Conservation (phyloP, 2,888 invertebrate species). For the Hipparchia semele region DNA sequence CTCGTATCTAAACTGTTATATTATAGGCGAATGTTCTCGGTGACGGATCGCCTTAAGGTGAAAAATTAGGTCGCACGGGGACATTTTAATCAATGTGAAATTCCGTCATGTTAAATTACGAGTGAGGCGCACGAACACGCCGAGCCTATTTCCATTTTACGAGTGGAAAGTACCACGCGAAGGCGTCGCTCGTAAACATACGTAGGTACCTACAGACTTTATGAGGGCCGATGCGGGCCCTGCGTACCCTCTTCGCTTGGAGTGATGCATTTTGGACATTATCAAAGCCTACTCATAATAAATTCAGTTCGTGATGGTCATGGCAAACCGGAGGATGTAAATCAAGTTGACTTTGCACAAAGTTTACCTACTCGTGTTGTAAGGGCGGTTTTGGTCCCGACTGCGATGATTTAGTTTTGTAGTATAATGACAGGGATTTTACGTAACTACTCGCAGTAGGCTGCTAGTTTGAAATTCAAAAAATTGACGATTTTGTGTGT, state of each 20-base stretch:
- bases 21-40: no score
- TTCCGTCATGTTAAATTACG: constrained; percentile 27
- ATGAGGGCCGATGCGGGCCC: constrained; percentile 50
- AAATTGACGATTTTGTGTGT: no score
- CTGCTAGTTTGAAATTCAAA: no score
- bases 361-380: constrained; percentile 18
- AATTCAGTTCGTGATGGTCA: constrained; percentile 39
- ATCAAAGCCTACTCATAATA: constrained; percentile 44
- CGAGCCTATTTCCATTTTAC: constrained; percentile 65
- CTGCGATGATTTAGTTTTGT: not conserved
- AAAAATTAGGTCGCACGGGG: constrained; percentile 4
- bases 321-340: constrained; percentile 32
- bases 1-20: no score
- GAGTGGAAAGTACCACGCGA: constrained; percentile 52
- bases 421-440: no score
- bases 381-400: constrained; percentile 17
- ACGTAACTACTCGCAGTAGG: no score
- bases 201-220: constrained; percentile 47
- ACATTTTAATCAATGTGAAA: constrained; percentile 24
- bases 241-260: constrained; percentile 39
- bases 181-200: constrained; percentile 62
- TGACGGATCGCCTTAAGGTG: not conserved
- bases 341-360: constrained; percentile 30
- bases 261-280: constrained; percentile 44
- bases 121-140: constrained; percentile 59